Percentiles rank a stretch among this genome's conserved stretches.
These are phyloP conservation scores for Phalacrocorax pelagicus DNA, from an alignment of 2,113 vertebrate species.

Conservation along the genomic window DNA sequence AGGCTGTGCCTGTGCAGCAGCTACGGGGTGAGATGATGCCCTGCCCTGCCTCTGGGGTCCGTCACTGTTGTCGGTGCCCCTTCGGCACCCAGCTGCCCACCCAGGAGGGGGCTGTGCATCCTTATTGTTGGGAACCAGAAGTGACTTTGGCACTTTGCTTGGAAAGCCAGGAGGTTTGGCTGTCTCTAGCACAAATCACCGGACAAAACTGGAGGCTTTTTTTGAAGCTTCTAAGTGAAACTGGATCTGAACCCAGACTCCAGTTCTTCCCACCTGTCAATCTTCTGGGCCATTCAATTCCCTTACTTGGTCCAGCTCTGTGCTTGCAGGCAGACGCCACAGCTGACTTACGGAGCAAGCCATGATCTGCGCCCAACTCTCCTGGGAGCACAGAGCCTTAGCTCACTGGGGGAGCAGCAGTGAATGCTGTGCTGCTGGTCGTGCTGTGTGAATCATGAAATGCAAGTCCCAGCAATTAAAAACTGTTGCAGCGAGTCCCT, in stretches of 20 bases:
- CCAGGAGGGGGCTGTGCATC: background rate
- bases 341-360: background rate
- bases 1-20: background rate
- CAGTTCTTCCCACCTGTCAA: background rate
- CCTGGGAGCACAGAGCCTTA: background rate
- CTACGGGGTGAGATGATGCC: fast-evolving
- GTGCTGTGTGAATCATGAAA: background rate
- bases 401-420: background rate
- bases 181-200: background rate
- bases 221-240: background rate
- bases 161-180: background rate
- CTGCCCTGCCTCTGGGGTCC: background rate
- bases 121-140: fast-evolving
- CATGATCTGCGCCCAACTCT: background rate
- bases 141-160: background rate
- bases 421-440: background rate
- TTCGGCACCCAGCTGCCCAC: background rate
- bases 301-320: background rate
- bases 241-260: background rate
- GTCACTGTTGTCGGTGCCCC: background rate
- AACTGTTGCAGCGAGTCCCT: background rate
- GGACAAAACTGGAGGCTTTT: background rate
- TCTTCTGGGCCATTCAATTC: background rate
- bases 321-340: background rate
- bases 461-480: background rate